Percentiles rank a stretch among this genome's conserved stretches.
phyloP scores from a whole-genome alignment of 2,797 vertebrate genomes.

The Sebastes umbrosus region DNA sequence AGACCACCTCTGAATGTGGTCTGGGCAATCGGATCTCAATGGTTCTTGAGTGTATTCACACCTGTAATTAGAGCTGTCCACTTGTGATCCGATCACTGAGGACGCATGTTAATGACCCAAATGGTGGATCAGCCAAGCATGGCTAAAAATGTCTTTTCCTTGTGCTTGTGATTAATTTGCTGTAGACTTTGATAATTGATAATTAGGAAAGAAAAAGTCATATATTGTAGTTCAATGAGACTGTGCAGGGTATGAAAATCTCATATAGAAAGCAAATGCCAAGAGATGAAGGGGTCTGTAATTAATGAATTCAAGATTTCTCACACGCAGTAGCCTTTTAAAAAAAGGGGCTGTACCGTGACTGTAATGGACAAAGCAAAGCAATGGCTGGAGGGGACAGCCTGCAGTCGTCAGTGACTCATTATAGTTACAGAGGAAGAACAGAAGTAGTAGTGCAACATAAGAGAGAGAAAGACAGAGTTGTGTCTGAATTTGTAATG shows the following conservation, averaged over 20 bases:
- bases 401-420: conserved; percentile 28
- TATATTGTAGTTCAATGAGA: conserved; percentile 17
- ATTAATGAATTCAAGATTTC: conserved; percentile 44
- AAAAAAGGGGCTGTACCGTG: not conserved
- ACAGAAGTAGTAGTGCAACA: conserved; percentile 1
- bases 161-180: conserved; percentile 17
- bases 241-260: conserved; percentile 4
- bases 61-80: no score
- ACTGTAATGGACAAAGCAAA: conserved; percentile 49
- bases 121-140: not conserved
- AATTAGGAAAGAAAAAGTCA: conserved; percentile 18
- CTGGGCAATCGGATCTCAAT: no score
- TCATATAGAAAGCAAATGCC: conserved; percentile 27
- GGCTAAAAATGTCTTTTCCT: conserved; percentile 3
- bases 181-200: conserved; percentile 11
- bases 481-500: conserved; percentile 22
- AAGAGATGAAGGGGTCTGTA: conserved; percentile 22
- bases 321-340: conserved; percentile 6
- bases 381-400: conserved; percentile 22
- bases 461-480: conserved; percentile 12
- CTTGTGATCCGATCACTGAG: no score
- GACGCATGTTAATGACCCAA: not conserved
- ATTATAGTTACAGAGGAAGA: conserved; percentile 27
- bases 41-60: no score
- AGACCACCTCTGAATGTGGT: no score